Conservation (phyloP, 2,888 invertebrate species). For the Sinhomidia bicolor region DNA sequence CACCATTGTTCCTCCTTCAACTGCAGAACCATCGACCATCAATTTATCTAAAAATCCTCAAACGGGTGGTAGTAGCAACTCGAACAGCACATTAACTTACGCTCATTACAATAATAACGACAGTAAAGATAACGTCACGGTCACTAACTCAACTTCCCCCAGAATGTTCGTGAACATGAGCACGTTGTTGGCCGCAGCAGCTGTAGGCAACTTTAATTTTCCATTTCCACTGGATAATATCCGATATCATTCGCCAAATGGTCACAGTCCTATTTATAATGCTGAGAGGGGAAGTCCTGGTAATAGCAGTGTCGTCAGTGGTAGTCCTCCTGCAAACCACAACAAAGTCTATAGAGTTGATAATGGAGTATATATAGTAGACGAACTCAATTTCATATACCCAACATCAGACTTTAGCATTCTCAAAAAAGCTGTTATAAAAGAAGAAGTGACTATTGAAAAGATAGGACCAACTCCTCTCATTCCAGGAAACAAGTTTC, state of each 20-base stretch:
- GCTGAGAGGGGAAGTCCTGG: slow-evolving; percentile 59
- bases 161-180: slow-evolving; percentile 67
- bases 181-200: slow-evolving; percentile 51
- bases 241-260: slow-evolving; percentile 64
- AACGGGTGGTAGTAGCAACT: slow-evolving; percentile 28
- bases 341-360: too few relatives aligned
- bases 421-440: slow-evolving; percentile 76
- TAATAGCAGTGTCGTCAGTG: slow-evolving; percentile 61
- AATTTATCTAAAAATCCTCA: slow-evolving; percentile 31
- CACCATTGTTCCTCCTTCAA: slow-evolving; percentile 15
- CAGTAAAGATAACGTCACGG: slow-evolving; percentile 37
- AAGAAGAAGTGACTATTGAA: slow-evolving; percentile 79
- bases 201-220: slow-evolving; percentile 59
- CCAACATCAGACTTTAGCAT: slow-evolving; percentile 79
- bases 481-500: slow-evolving; percentile 47
- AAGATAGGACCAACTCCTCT: slow-evolving; percentile 75
- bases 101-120: slow-evolving; percentile 49
- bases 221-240: slow-evolving; percentile 62
- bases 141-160: slow-evolving; percentile 16
- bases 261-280: slow-evolving; percentile 49
- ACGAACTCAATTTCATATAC: slow-evolving; percentile 78
- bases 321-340: too few relatives aligned
- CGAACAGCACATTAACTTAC: slow-evolving; percentile 47
- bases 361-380: slow-evolving; percentile 75
- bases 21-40: neutral